phyloP scores from a whole-genome alignment of 2,113 vertebrate genomes.

The Brevimyrus niger region DNA sequence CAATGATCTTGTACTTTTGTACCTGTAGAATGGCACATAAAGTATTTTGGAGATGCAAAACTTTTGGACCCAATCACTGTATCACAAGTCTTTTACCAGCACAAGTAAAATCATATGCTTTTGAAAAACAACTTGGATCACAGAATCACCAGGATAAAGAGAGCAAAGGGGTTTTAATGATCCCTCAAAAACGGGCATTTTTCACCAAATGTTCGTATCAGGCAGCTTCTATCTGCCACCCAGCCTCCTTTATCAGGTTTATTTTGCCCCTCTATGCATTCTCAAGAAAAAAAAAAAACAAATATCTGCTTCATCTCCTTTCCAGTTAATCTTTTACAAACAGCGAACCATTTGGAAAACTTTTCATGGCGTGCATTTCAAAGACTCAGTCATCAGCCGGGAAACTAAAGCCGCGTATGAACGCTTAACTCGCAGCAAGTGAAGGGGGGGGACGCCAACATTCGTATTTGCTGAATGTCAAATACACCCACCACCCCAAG shows the following conservation, averaged over 20 bases:
- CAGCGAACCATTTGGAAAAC: not conserved
- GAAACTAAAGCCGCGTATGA: not conserved
- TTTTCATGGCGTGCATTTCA: not conserved
- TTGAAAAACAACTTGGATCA: not conserved
- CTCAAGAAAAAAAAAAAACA: not conserved
- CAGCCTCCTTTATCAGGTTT: not conserved
- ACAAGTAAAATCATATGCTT: not conserved
- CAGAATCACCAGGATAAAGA: not conserved
- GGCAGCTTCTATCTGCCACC: not conserved
- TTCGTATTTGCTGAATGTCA: not conserved
- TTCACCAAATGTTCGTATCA: not conserved
- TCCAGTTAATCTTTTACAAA: not conserved
- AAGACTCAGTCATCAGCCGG: not conserved
- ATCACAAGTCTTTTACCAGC: not conserved
- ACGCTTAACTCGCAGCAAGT: not conserved
- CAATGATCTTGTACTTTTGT: not conserved
- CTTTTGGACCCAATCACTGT: not conserved
- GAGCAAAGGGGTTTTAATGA: constrained; percentile 43
- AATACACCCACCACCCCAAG: not conserved
- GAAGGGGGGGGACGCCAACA: not conserved
- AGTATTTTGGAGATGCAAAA: not conserved
- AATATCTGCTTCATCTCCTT: not conserved
- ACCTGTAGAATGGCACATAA: not conserved
- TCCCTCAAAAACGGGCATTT: constrained; percentile 14
- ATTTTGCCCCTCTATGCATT: not conserved